These are phyloP conservation scores for Eueremaeus valkanovi DNA, from an alignment of 2,888 invertebrate species.

Conservation along the genomic window DNA sequence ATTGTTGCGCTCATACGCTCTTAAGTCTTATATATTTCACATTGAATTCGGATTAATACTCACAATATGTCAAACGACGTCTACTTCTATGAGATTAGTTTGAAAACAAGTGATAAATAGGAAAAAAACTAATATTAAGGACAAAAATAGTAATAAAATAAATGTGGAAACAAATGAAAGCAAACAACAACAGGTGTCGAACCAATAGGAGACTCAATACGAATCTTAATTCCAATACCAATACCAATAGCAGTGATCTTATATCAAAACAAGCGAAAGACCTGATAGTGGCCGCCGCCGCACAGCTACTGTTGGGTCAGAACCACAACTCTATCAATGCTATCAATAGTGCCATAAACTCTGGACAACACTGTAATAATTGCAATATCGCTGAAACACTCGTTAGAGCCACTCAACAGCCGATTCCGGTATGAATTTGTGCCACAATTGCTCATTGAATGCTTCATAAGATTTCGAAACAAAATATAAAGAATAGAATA, in stretches of 20 bases:
- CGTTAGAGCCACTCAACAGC: constrained; percentile 16
- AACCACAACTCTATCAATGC: neutral
- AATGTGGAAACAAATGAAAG: constrained; percentile 21
- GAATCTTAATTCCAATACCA: neutral
- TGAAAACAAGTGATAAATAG: neutral
- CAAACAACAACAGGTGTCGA: constrained; percentile 27
- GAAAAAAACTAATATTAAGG: neutral
- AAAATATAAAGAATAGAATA: too few relatives aligned
- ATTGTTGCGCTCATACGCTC: constrained; percentile 12
- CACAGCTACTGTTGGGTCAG: constrained; percentile 15
- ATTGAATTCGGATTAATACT: neutral
- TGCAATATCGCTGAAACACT: constrained; percentile 18
- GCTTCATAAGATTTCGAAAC: too few relatives aligned
- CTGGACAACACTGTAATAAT: constrained; percentile 7
- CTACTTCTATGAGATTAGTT: constrained; percentile 1
- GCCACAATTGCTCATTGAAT: neutral
- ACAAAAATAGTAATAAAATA: neutral
- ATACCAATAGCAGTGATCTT: neutral
- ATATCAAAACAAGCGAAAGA: constrained; percentile 27
- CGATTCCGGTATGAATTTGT: constrained; percentile 28
- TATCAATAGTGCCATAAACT: constrained; percentile 4
- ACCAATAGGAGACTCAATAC: neutral
- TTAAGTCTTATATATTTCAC: neutral
- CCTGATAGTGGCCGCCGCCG: constrained; percentile 29
- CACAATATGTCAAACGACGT: neutral